phyloP scores from a whole-genome alignment of 1,140 invertebrate species.

The Mycetomoellerius zeteki region DNA sequence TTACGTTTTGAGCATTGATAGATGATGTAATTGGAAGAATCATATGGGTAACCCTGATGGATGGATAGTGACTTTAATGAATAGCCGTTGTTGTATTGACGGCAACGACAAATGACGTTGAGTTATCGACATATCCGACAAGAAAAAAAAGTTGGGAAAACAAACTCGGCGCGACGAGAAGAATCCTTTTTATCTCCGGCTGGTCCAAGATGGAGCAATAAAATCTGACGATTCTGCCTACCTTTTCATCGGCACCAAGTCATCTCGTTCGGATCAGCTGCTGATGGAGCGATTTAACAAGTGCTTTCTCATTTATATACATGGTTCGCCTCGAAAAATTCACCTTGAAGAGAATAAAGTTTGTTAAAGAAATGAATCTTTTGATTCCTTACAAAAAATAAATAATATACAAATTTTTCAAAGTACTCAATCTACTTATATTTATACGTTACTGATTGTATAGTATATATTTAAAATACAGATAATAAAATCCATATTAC shows the following conservation, averaged over 20 bases:
- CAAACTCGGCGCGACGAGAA: constrained; percentile 7
- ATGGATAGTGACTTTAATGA: constrained; percentile 59
- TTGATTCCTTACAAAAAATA: not conserved
- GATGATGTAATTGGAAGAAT: constrained; percentile 16
- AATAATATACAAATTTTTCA: not conserved
- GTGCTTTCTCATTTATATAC: constrained; percentile 55
- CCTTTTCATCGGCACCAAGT: constrained; percentile 69
- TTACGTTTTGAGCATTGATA: constrained; percentile 43
- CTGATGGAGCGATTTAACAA: constrained; percentile 56
- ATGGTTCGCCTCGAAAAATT: constrained; percentile 32
- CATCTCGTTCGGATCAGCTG: constrained; percentile 55
- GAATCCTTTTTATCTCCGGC: constrained; percentile 32
- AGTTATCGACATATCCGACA: constrained; percentile 46
- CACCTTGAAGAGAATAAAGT: constrained; percentile 48
- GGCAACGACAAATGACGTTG: constrained; percentile 46
- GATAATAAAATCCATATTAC: not conserved
- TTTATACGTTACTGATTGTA: not conserved
- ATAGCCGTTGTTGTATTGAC: constrained; percentile 40
- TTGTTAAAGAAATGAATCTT: not conserved
- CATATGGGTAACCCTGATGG: constrained; percentile 22
- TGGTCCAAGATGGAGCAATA: constrained; percentile 54
- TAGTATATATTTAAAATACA: not conserved
- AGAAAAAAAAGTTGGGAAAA: constrained; percentile 35
- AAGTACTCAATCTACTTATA: not conserved
- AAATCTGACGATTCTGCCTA: constrained; percentile 73